Percentiles rank a stretch among this genome's conserved stretches.
These are phyloP conservation scores for Cactoblastis cactorum DNA, from an alignment of 2,888 invertebrate genomes.

Conservation along the genomic window DNA sequence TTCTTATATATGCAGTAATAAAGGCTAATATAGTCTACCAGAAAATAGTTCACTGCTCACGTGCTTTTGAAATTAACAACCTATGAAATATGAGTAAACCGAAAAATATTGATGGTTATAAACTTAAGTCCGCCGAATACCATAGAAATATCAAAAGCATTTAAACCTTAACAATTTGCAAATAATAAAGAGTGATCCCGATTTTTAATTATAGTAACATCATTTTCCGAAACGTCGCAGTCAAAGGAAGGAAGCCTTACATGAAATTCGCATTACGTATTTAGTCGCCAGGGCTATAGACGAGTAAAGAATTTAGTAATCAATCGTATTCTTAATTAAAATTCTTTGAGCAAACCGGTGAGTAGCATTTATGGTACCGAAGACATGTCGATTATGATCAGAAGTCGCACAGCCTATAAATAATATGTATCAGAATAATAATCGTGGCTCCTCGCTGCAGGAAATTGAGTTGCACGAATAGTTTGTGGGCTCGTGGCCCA, in stretches of 20 bases:
- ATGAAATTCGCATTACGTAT: conserved; percentile 24
- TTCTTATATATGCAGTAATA: background rate
- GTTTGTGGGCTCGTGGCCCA: conserved; percentile 8
- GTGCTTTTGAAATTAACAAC: background rate
- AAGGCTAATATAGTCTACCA: background rate
- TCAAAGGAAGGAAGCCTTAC: conserved; percentile 10
- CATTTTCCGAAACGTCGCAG: background rate
- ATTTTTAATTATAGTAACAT: background rate
- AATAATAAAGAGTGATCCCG: background rate
- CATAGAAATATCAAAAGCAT: too few relatives aligned
- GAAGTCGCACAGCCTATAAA: conserved; percentile 39
- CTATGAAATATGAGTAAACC: too few relatives aligned
- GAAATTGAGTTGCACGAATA: conserved; percentile 14
- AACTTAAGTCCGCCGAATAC: too few relatives aligned
- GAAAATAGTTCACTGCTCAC: background rate
- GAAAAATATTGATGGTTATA: too few relatives aligned
- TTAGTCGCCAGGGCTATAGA: conserved; percentile 3
- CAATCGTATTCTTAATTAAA: conserved; percentile 47
- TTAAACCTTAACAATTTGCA: too few relatives aligned
- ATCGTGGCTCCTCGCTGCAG: conserved; percentile 8
- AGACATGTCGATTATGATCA: conserved; percentile 49
- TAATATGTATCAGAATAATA: conserved; percentile 23
- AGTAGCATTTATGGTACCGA: conserved; percentile 44
- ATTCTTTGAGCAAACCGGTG: conserved; percentile 46
- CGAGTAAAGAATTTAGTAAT: conserved; percentile 35